Evolutionary conservation across 1,140 invertebrate genomes (phyloP).

Genomic region (Bathynomus jamesi): DNA sequence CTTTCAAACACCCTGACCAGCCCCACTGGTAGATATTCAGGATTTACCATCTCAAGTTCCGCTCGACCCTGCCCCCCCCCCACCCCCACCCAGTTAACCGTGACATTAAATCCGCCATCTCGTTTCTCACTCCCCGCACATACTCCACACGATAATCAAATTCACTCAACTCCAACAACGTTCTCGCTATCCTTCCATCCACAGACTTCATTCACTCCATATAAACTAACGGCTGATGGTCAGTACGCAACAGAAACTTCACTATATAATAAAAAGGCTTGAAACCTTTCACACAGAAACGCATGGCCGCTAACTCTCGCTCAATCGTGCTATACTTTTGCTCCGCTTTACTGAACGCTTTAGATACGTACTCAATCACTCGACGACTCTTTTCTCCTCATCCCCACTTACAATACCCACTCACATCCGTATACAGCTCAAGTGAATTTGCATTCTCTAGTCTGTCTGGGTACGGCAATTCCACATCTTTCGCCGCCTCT

Average conservation of each 20-base stretch:
- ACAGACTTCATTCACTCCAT: not conserved
- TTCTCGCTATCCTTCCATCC: not conserved
- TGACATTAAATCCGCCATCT: not conserved
- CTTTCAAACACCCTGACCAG: too few species aligned
- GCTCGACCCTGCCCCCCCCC: too few species aligned
- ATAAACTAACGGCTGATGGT: conserved; percentile 5
- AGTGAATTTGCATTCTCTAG: not conserved
- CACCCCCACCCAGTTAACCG: not conserved
- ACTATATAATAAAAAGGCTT: not conserved
- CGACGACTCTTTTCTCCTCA: not conserved
- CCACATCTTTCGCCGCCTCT: not conserved
- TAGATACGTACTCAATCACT: not conserved
- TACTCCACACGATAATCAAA: too few species aligned
- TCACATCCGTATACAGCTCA: not conserved
- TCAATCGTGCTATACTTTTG: not conserved
- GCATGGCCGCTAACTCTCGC: not conserved
- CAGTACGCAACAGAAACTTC: not conserved
- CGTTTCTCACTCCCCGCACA: not conserved
- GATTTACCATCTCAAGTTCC: too few species aligned
- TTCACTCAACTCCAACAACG: not conserved
- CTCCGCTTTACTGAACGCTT: not conserved
- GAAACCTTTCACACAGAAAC: not conserved
- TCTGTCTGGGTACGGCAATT: not conserved
- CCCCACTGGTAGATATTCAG: too few species aligned
- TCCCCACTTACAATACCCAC: not conserved